Evolutionary conservation across 1,140 invertebrate genomes (phyloP).

Genomic region (Epicauta chinensis): DNA sequence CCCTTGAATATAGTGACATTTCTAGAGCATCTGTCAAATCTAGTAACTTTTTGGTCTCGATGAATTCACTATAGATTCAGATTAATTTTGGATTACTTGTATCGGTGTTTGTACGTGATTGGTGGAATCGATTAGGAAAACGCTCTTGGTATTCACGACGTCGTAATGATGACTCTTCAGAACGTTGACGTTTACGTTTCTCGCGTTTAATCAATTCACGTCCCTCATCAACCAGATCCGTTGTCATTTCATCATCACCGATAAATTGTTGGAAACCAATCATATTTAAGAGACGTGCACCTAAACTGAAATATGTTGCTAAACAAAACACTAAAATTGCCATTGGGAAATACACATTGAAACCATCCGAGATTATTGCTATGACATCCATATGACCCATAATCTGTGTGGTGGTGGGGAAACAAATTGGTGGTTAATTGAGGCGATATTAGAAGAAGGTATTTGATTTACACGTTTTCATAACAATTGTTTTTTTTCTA

Average conservation of each 20-base stretch:
- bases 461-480: too few relatives aligned
- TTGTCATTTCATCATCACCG: slow-evolving; percentile 87
- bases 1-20: too few relatives aligned
- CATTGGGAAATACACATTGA: slow-evolving; percentile 99
- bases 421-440: too few relatives aligned
- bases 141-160: slow-evolving; percentile 65
- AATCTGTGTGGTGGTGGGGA: too few relatives aligned
- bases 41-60: too few relatives aligned
- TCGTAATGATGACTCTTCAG: slow-evolving; percentile 68
- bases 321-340: slow-evolving; percentile 89
- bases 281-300: slow-evolving; percentile 77
- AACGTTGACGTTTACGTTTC: slow-evolving; percentile 71
- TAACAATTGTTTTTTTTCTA: too few relatives aligned
- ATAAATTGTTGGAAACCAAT: slow-evolving; percentile 96
- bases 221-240: slow-evolving; percentile 90
- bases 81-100: too few relatives aligned
- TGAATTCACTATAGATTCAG: too few relatives aligned
- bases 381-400: slow-evolving; percentile 99
- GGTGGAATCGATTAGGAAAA: slow-evolving; percentile 50
- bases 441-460: too few relatives aligned
- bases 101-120: slow-evolving; percentile 49
- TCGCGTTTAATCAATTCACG: slow-evolving; percentile 78
- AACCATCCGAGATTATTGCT: slow-evolving; percentile 93
- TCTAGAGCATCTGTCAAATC: too few relatives aligned
- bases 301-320: slow-evolving; percentile 93